Percentiles rank a stretch among this genome's conserved stretches.
phyloP scores from a whole-genome alignment of 2,888 invertebrate genomes.

The Xanthia icteritia region DNA sequence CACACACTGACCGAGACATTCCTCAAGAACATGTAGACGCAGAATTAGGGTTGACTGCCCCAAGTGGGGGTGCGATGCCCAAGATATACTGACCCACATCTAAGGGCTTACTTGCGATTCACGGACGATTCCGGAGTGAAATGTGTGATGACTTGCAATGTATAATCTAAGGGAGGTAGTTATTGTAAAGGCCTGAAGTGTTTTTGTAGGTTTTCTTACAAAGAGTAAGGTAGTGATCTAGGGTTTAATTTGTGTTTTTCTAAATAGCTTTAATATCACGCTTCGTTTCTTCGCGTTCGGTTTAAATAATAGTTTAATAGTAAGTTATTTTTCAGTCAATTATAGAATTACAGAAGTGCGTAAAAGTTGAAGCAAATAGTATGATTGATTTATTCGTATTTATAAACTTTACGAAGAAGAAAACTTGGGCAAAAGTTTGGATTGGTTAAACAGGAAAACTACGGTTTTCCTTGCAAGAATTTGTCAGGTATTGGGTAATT shows the following conservation, averaged over 20 bases:
- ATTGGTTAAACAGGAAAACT: conserved; percentile 20
- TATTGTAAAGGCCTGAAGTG: background rate
- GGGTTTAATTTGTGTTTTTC: background rate
- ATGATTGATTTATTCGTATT: conserved; percentile 11
- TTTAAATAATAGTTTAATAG: background rate
- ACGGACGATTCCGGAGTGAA: conserved; percentile 21
- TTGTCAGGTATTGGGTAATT: conserved; percentile 5
- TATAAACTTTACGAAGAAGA: background rate
- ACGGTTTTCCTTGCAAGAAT: conserved; percentile 18
- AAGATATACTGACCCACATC: conserved; percentile 65
- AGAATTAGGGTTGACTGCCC: conserved; percentile 42
- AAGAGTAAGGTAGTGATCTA: background rate
- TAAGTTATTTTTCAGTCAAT: conserved; percentile 3
- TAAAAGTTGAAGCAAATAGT: background rate
- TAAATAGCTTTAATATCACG: no score
- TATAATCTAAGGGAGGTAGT: background rate
- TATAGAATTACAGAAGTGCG: background rate
- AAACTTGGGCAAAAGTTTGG: background rate
- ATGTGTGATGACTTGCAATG: conserved; percentile 18
- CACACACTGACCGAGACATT: conserved; percentile 52
- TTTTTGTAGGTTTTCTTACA: background rate
- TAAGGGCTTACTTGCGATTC: conserved; percentile 40
- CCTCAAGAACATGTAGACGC: conserved; percentile 49
- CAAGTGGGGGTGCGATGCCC: conserved; percentile 39
- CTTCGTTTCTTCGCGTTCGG: no score